A percentile compares a stretch with the other conserved stretches of the same genome.
Conservation (phyloP, 1,140 invertebrate species). For the Anagrus nilaparvatae region DNA sequence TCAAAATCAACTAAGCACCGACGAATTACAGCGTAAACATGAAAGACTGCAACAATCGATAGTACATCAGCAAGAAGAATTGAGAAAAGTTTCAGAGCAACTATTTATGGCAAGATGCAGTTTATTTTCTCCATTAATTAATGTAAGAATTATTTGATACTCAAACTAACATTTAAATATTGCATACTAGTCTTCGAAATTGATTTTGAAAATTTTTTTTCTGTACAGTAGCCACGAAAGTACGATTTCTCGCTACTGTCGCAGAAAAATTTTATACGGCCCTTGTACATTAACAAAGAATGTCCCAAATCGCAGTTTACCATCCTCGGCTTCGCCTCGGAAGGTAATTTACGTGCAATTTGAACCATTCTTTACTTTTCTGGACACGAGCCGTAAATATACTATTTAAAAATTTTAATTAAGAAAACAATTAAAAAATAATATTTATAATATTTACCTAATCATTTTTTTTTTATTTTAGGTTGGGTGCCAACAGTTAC, state of each 20-base stretch:
- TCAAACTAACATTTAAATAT: conserved; percentile 4
- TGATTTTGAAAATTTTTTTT: neutral
- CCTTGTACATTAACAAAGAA: too few relatives aligned
- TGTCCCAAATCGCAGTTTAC: too few relatives aligned
- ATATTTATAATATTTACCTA: too few relatives aligned
- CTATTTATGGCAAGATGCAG: conserved; percentile 73
- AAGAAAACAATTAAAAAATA: too few relatives aligned
- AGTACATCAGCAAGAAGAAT: conserved; percentile 74
- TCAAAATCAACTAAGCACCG: conserved; percentile 55
- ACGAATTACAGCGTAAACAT: conserved; percentile 72
- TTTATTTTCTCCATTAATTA: conserved; percentile 54
- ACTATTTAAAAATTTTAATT: neutral
- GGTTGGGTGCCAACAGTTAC: conserved; percentile 28
- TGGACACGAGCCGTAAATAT: too few relatives aligned
- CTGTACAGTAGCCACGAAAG: too few relatives aligned
- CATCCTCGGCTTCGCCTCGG: too few relatives aligned
- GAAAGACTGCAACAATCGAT: conserved; percentile 76
- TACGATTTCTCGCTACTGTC: too few relatives aligned
- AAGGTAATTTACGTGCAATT: too few relatives aligned
- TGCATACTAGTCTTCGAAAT: conserved; percentile 1
- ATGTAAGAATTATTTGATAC: conserved; percentile 38
- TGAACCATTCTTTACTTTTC: too few relatives aligned
- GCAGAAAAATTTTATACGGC: too few relatives aligned
- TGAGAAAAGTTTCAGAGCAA: conserved; percentile 73
- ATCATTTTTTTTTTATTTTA: too few relatives aligned